Percentiles rank a stretch among this genome's conserved stretches.
Evolutionary conservation across 1,140 invertebrate genomes (phyloP).

Genomic region (Drosophila nannoptera): DNA sequence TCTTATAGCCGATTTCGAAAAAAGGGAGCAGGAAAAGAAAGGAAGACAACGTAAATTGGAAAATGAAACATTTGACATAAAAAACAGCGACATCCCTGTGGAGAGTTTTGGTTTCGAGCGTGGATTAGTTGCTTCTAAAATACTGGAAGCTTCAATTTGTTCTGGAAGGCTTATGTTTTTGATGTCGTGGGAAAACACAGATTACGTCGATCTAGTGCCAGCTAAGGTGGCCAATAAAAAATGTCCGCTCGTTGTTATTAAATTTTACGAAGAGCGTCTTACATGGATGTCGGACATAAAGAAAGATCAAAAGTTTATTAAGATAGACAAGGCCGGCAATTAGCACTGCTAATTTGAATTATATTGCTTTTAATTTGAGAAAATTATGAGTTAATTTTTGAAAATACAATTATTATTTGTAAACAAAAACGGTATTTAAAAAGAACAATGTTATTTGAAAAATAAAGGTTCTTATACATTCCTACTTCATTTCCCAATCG

Average conservation of each 20-base stretch:
- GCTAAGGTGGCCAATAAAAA: constrained; percentile 92
- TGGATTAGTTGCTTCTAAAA: constrained; percentile 93
- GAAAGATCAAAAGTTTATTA: background rate
- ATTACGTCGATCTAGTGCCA: constrained; percentile 94
- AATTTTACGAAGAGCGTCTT: constrained; percentile 95
- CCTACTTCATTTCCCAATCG: background rate
- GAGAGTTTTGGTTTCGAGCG: constrained; percentile 88
- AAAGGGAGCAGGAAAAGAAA: constrained; percentile 84
- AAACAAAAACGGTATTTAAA: background rate
- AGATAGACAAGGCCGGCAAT: background rate
- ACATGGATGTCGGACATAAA: constrained; percentile 87
- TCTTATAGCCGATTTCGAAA: constrained; percentile 91
- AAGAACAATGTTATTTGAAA: background rate
- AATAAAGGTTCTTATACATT: background rate
- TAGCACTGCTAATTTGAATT: too few relatives aligned
- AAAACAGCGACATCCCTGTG: background rate
- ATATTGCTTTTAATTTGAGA: too few relatives aligned
- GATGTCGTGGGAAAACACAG: constrained; percentile 97
- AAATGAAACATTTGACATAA: background rate
- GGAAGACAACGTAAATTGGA: constrained; percentile 26
- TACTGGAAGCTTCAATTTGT: constrained; percentile 95
- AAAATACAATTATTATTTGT: background rate
- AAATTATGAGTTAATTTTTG: background rate
- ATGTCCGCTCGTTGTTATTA: constrained; percentile 96
- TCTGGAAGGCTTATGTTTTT: constrained; percentile 96